Conservation (phyloP, 1,140 invertebrate species). For the Eupeodes corollae region DNA sequence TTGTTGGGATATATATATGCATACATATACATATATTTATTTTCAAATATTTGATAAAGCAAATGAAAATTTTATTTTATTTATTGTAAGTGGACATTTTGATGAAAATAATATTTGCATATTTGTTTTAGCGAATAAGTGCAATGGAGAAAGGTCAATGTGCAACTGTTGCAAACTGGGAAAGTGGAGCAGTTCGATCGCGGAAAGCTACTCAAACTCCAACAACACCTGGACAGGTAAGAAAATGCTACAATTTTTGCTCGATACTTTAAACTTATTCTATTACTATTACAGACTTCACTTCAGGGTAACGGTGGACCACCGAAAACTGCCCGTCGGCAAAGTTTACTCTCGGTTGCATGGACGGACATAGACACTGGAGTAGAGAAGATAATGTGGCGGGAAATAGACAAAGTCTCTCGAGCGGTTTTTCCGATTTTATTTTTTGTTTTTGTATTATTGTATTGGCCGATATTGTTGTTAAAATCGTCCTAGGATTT, state of each 20-base stretch:
- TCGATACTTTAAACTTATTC: too few species aligned
- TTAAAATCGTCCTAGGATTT: constrained; percentile 46
- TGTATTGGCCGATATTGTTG: constrained; percentile 63
- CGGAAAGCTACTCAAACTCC: constrained; percentile 42
- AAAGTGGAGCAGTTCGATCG: constrained; percentile 45
- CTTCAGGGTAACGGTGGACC: constrained; percentile 34
- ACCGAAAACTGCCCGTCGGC: constrained; percentile 29
- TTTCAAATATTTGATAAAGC: too few species aligned
- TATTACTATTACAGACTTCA: too few species aligned
- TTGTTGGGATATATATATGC: too few species aligned
- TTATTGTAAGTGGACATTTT: too few species aligned
- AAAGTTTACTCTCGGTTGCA: constrained; percentile 39
- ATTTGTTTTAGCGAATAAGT: constrained; percentile 42
- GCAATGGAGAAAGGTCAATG: constrained; percentile 50
- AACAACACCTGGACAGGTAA: constrained; percentile 36
- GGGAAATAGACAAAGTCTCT: constrained; percentile 54
- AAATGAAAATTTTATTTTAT: too few species aligned
- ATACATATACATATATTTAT: too few species aligned
- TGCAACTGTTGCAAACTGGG: constrained; percentile 49
- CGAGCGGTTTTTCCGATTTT: constrained; percentile 60
- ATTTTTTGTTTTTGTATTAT: constrained; percentile 58
- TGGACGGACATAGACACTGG: constrained; percentile 52
- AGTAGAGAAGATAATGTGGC: constrained; percentile 52
- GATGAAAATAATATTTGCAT: too few species aligned
- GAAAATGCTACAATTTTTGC: constrained; percentile 1